These are phyloP conservation scores for Pollicipes pollicipes DNA, from an alignment of 1,140 invertebrate species.

Conservation along the genomic window DNA sequence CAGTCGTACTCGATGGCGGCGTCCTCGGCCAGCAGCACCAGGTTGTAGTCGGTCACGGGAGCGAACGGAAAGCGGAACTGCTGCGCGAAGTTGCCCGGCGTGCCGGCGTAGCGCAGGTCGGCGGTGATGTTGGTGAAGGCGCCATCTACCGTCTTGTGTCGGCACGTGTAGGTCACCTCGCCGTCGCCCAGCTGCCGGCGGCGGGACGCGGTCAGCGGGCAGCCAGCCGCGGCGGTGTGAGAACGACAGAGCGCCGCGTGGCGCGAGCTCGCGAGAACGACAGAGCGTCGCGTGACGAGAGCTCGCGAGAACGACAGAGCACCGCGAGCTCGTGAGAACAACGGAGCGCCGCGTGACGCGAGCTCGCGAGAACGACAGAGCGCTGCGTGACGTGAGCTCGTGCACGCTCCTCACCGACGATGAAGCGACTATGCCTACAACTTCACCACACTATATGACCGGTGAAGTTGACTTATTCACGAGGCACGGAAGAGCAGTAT, in stretches of 20 bases:
- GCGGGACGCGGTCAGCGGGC: not conserved
- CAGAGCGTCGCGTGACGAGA: too few relatives aligned
- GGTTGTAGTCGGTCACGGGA: constrained; percentile 22
- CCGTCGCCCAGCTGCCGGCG: constrained; percentile 15
- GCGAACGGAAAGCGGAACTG: constrained; percentile 20
- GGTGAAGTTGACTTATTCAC: too few relatives aligned
- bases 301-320: too few relatives aligned
- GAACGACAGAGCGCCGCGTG: constrained; percentile 2
- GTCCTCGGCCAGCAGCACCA: constrained; percentile 25
- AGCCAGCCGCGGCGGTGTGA: constrained; percentile 5
- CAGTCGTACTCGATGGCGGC: constrained; percentile 27
- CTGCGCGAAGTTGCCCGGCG: constrained; percentile 25
- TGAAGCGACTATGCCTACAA: too few relatives aligned
- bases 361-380: too few relatives aligned
- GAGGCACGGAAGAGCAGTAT: too few relatives aligned
- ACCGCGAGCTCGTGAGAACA: too few relatives aligned
- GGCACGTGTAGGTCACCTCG: constrained; percentile 22
- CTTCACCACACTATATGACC: too few relatives aligned
- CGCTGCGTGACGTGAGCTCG: too few relatives aligned
- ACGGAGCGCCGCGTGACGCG: too few relatives aligned
- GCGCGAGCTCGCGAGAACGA: too few relatives aligned
- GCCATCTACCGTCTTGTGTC: constrained; percentile 17
- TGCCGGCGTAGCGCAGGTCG: constrained; percentile 11
- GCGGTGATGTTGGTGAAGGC: constrained; percentile 19
- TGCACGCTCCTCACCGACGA: too few relatives aligned